A percentile compares a stretch with the other conserved stretches of the same genome.
Evolutionary conservation across 1,140 invertebrate genomes (phyloP).

Genomic region (Thalassaphorura encarpata): DNA sequence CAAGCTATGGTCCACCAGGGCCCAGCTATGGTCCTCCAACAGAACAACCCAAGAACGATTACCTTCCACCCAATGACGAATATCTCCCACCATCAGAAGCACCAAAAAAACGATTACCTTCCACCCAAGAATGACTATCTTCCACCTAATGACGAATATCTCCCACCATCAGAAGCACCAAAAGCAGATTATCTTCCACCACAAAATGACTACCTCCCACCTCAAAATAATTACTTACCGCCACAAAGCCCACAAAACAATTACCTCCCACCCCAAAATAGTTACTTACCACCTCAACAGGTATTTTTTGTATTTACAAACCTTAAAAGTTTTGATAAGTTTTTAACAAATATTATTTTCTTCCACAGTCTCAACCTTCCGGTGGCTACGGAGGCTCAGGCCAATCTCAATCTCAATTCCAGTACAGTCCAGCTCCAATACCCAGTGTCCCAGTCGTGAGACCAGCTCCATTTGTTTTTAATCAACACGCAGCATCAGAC

Average conservation of each 20-base stretch:
- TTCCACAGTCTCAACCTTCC: too few relatives aligned
- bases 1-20: background rate
- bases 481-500: background rate
- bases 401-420: background rate
- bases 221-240: background rate
- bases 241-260: background rate
- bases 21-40: background rate
- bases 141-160: background rate
- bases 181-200: background rate
- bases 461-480: background rate
- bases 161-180: background rate
- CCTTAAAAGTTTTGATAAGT: too few relatives aligned
- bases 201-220: background rate
- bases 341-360: too few relatives aligned
- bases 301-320: too few relatives aligned
- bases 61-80: background rate
- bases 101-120: background rate
- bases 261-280: background rate
- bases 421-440: background rate
- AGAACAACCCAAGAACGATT: background rate
- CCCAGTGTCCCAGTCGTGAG: background rate
- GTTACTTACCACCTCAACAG: background rate
- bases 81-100: background rate
- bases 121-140: background rate
- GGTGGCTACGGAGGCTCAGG: too few relatives aligned